Evolutionary conservation across 2,797 vertebrate species (phyloP).

Genomic region (Hippocampus kuda): DNA sequence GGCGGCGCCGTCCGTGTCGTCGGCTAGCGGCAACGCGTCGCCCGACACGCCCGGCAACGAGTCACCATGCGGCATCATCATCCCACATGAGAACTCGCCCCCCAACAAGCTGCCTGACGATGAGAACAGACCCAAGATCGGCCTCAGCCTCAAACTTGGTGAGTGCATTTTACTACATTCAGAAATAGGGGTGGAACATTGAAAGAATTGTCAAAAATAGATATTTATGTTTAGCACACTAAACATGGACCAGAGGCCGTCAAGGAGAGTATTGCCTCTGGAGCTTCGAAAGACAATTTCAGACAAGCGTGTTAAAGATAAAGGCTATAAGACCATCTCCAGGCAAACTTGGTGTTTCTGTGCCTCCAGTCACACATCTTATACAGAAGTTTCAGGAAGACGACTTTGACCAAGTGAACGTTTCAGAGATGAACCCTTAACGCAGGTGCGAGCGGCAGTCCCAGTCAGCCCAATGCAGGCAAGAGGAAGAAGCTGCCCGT

Average conservation of each 20-base stretch:
- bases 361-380: no score
- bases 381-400: no score
- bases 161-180: slow-evolving; percentile 6
- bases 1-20: slow-evolving; percentile 89
- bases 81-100: slow-evolving; percentile 96
- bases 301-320: no score
- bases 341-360: no score
- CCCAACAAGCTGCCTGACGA: slow-evolving; percentile 85
- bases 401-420: neutral
- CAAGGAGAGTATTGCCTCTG: no score
- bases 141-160: slow-evolving; percentile 94
- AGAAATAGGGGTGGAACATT: neutral
- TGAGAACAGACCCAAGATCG: slow-evolving; percentile 90
- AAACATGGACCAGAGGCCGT: no score
- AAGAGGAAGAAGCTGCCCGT: slow-evolving; percentile 97
- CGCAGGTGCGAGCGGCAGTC: slow-evolving; percentile 83
- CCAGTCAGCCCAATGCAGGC: slow-evolving; percentile 80
- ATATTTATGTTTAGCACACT: no score
- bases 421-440: neutral
- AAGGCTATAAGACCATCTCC: no score
- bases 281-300: no score
- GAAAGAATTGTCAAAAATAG: no score
- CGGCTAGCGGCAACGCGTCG: slow-evolving; percentile 85
- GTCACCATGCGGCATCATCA: slow-evolving; percentile 97
- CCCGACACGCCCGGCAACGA: slow-evolving; percentile 91